Conservation (phyloP, 2,113 vertebrate species). For the Lonchura striata region DNA sequence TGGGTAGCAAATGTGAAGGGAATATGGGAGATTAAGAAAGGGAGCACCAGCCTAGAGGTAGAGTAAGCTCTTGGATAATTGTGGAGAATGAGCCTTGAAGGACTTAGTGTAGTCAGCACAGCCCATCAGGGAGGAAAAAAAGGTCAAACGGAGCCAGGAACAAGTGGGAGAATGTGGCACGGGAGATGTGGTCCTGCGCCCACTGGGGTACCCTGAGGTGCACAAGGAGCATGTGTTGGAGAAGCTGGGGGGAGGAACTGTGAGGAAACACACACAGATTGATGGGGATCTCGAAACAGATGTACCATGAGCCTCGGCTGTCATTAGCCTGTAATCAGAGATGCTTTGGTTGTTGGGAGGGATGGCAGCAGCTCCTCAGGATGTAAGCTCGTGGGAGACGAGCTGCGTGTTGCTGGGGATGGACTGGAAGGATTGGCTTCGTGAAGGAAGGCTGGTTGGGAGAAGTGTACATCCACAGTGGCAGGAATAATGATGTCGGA, state of each 20-base stretch:
- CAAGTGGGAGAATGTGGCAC: not conserved
- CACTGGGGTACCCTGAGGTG: not conserved
- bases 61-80: rapidly evolving
- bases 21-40: not conserved
- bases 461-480: not conserved
- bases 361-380: not conserved
- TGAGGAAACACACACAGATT: not conserved
- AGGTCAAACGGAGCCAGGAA: not conserved
- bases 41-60: not conserved
- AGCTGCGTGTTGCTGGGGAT: not conserved
- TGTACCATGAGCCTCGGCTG: not conserved
- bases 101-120: not conserved
- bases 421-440: not conserved
- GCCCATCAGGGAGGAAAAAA: not conserved
- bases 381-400: not conserved
- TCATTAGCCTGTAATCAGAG: not conserved
- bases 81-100: not conserved
- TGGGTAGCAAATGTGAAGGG: not conserved
- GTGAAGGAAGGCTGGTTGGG: not conserved
- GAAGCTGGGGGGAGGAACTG: not conserved
- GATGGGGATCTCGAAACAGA: not conserved
- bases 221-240: not conserved
- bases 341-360: not conserved
- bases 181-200: rapidly evolving
- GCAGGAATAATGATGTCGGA: rapidly evolving